Evolutionary conservation across 1,140 invertebrate genomes (phyloP), one percentile per base, ranked within the genome.

Genomic region (Bombus superbus): DNA sequence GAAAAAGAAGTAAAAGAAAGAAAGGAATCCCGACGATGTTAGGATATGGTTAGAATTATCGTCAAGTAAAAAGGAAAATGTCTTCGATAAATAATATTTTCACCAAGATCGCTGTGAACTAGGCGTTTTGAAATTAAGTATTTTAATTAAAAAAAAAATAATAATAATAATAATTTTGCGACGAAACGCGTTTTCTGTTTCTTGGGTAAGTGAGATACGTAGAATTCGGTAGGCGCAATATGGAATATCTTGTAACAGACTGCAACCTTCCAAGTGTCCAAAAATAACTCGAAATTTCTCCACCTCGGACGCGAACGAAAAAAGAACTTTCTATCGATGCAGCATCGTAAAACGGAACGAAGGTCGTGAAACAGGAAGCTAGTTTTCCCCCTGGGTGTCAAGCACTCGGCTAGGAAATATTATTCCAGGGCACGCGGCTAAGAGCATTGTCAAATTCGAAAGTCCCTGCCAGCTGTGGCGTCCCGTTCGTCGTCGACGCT

Each of bases 401-500:
- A 69, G 44, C 44, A 13, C 40, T 25, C 42, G 47, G 5, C 28
- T 2, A 13, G n/a, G 69, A 71, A 53, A 66, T 74, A 71, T 47
- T 68, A 76, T 47, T 44, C 73, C 28, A 35, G n/a, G n/a, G n/a
- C 38, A 25, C 22, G 18, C 40, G 28, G n/a, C 32, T 64, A 53
- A 38, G 62, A 57, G 77, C 44, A 83, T 78, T 83, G 81, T 86
- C 81, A 81, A 83, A 77, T 77, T 78, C 32, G 73, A 83, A 86
- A 77, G 85, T 83, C 74, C n/a, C 42, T 75, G 68, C 71, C 89
- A 90, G 89, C 89, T 90, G 89, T 64, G 85, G 10, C 18, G 53
- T n/a, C 22, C 68, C 73, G 69, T 68, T 77, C 85, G 81, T 47
- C 73, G 28, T 79, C 59, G 53, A 53, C 59, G 28, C 59, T 77